These are phyloP conservation scores for Atractosteus spatula DNA, from an alignment of 2,113 vertebrate genomes.

Conservation along the genomic window DNA sequence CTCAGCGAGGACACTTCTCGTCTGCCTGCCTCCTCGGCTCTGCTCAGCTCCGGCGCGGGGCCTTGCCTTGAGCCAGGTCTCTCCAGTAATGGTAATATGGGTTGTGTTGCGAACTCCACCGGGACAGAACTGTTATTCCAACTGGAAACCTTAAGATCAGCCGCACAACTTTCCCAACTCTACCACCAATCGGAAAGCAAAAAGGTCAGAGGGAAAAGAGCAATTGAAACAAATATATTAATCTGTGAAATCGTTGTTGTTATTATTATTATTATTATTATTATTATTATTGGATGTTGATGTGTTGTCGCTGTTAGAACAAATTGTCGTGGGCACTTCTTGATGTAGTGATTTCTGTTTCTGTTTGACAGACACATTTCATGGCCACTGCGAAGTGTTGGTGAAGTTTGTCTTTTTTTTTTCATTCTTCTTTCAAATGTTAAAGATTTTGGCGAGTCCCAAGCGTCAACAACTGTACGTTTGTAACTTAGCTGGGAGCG, in stretches of 20 bases:
- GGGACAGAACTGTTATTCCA: conserved; percentile 70
- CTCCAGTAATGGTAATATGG: conserved; percentile 61
- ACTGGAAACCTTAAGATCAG: conserved; percentile 68
- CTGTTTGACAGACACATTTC: conserved; percentile 25
- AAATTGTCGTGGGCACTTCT: too few relatives aligned
- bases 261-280: too few relatives aligned
- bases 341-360: neutral
- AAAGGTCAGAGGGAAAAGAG: conserved; percentile 62
- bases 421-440: conserved; percentile 29
- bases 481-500: conserved; percentile 53
- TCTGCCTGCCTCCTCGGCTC: conserved; percentile 28
- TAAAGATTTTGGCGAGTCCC: conserved; percentile 9
- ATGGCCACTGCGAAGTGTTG: conserved; percentile 32
- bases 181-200: conserved; percentile 63
- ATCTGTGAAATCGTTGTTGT: too few relatives aligned
- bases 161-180: conserved; percentile 69
- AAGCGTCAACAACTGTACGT: neutral
- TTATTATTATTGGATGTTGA: too few relatives aligned
- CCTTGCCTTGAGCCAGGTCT: conserved; percentile 30
- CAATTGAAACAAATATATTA: neutral
- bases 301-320: too few relatives aligned
- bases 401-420: conserved; percentile 42
- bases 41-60: conserved; percentile 26
- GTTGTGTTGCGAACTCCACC: conserved; percentile 73
- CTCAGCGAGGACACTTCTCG: conserved; percentile 22